Evolutionary conservation across 1,140 invertebrate species (phyloP), one percentile per base, ranked within the genome.

Genomic region (Neodiprion lecontei): DNA sequence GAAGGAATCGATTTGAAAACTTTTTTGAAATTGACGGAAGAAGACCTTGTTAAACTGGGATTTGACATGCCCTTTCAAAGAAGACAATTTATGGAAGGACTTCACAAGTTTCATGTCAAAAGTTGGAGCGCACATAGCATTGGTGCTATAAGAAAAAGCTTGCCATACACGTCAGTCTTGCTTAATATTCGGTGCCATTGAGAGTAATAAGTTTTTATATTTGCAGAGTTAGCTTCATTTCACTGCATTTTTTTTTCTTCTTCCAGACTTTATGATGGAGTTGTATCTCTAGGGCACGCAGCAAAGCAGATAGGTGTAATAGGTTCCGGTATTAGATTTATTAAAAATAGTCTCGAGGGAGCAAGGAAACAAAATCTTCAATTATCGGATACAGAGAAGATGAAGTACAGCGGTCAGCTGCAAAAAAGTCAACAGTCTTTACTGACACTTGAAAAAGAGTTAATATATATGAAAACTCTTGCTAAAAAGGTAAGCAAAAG

Each of bases 51-150:
- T 1, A 81, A 83, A 53, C 75, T 91, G 61, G 90, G 90, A 69
- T 84, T 91, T 17, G 85, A 90, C 23, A 87, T 91, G 75, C 87
- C 87, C 69, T 88, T 88, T 75, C 89, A 92, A 74, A 87, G 90
- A 79, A 86, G 90, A 73, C 84, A 87, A 76, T 83, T 92, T 67
- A 79, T 85, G 40, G 72, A 82, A 10, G 87, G 87, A 10, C 76
- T 92, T 14, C 79, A 87, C 7, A 88, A 86, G 74, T 91, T 92
- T 79, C 90, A 92, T 78, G 79, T 74, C n/a, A 85, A 85, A 77
- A 80, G 83, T 9, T 92, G 91, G 91, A 89, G 85, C 75, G 71
- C 88, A 5, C 68, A 79, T 10, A 84, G 75, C 71, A 74, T 88
- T 74, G 78, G 80, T 48, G 70, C 14, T 66, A 68, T 82, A 48